Base-by-base conservation (phyloP, 2,888 invertebrate species). In the Furcula furcula region DNA sequence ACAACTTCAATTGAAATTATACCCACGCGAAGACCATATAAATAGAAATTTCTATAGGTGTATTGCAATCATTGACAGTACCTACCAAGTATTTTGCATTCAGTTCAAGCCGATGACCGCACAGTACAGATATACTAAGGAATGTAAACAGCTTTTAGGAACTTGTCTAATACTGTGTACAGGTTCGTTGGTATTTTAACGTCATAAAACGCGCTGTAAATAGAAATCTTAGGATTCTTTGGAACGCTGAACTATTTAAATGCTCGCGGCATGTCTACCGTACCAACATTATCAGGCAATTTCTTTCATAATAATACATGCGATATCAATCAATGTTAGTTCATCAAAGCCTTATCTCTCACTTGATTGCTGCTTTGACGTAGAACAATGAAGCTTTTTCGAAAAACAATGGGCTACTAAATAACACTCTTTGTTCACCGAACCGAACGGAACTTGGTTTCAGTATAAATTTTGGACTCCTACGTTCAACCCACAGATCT, bases 391-490 rank as follows among this genome's bases (percentile, higher is more conserved):
- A 61, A 56, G 50, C 57, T 62, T 64, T 58, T 63, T 55, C 44
- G 31, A 46, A 57, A 73, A 73, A 78, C 80, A 79, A 80, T 79
- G 53, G 72, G 36, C 50, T 36, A 59, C 54, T 65, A 61, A 60
- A 67, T 67, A 67, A 58, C 56, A 53, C 33, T 60, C 57, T 63
- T 65, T 69, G 72, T 72, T 72, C 54, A 64, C 45, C 49, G 56
- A 47, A 65, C 65, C 61, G 70, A 65, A 65, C 61, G 70, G 64
- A 65, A 74, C 69, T 41, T 55, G 52, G 64, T 72, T 73, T 76
- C 55, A 57, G 62, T 61, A 71, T 71, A 56, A 69, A 70, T 75
- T 69, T 58, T 28, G 45, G 48, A 72, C 80, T 70, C 80, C 81
- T 74, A 81, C 83, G 64, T 64, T 51, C 67, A 40, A 35, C 78